Conservation (phyloP, 2,113 vertebrate genomes). For the Sapajus apella region DNA sequence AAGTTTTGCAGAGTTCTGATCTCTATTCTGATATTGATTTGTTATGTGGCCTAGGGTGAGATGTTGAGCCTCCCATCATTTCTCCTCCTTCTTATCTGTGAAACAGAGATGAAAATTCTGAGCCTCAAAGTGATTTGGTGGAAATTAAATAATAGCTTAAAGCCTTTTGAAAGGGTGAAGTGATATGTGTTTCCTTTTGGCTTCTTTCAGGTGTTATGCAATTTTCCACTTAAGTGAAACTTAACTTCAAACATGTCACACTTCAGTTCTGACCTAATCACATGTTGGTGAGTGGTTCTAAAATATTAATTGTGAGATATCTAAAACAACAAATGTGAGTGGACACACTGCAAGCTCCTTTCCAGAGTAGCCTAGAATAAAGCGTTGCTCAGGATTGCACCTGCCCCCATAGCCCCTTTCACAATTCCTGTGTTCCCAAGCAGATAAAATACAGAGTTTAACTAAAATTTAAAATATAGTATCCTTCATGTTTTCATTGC, state of each 20-base stretch:
- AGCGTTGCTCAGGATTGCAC: not conserved
- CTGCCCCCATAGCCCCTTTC: not conserved
- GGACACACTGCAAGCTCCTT: not conserved
- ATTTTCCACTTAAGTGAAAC: slow-evolving; percentile 69
- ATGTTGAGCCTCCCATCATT: slow-evolving; percentile 37
- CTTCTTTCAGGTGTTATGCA: slow-evolving; percentile 49
- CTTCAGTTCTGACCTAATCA: slow-evolving; percentile 48
- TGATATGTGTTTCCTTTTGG: slow-evolving; percentile 56
- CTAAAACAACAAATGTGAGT: slow-evolving; percentile 1
- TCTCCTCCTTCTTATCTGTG: slow-evolving; percentile 62
- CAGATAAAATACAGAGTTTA: not conserved
- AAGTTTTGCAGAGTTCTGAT: slow-evolving; percentile 50
- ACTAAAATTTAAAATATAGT: slow-evolving; percentile 4
- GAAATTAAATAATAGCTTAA: slow-evolving; percentile 65
- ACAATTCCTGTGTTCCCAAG: not conserved
- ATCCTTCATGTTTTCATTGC: not conserved
- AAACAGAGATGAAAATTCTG: slow-evolving; percentile 70
- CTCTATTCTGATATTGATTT: slow-evolving; percentile 48
- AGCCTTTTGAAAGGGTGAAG: slow-evolving; percentile 59
- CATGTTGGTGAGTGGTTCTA: slow-evolving; percentile 11
- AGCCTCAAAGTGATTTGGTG: slow-evolving; percentile 50
- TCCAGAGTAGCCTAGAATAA: not conserved
- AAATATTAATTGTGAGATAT: not conserved
- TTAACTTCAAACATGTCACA: slow-evolving; percentile 59
- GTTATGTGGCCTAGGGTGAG: not conserved